Evolutionary conservation across 2,888 invertebrate genomes (phyloP).

Genomic region (Exocentrus adspersus): DNA sequence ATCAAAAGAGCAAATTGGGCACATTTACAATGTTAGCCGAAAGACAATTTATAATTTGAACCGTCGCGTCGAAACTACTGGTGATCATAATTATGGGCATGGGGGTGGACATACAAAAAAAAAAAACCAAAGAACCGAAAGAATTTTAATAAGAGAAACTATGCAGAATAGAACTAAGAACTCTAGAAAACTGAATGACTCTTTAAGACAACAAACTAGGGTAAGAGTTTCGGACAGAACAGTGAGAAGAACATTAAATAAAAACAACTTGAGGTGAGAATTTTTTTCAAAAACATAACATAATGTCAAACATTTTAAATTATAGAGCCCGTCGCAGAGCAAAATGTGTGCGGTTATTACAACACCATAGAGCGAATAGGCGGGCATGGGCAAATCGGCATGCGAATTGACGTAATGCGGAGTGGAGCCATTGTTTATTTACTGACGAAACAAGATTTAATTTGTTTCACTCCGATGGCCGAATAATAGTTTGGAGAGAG

Average conservation of each 20-base stretch:
- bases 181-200: slow-evolving; percentile 4
- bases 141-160: slow-evolving; percentile 3
- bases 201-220: slow-evolving; percentile 4
- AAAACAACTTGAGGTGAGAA: neutral
- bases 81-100: neutral
- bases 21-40: slow-evolving; percentile 1
- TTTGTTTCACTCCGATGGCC: neutral
- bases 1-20: neutral
- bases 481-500: neutral
- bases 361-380: slow-evolving; percentile 12
- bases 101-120: slow-evolving; percentile 1
- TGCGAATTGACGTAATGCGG: neutral
- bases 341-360: slow-evolving; percentile 5
- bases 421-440: slow-evolving; percentile 4
- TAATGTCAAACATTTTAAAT: neutral
- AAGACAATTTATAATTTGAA: neutral
- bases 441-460: slow-evolving; percentile 1
- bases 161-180: neutral
- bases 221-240: slow-evolving; percentile 4
- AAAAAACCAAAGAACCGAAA: slow-evolving; percentile 2
- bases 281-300: neutral
- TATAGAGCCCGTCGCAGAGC: neutral
- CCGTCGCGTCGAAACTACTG: slow-evolving; percentile 3
- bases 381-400: slow-evolving; percentile 8
- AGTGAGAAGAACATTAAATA: slow-evolving; percentile 3